These are phyloP conservation scores for Pterostichus niger DNA, from an alignment of 2,888 invertebrate species.

Conservation along the genomic window DNA sequence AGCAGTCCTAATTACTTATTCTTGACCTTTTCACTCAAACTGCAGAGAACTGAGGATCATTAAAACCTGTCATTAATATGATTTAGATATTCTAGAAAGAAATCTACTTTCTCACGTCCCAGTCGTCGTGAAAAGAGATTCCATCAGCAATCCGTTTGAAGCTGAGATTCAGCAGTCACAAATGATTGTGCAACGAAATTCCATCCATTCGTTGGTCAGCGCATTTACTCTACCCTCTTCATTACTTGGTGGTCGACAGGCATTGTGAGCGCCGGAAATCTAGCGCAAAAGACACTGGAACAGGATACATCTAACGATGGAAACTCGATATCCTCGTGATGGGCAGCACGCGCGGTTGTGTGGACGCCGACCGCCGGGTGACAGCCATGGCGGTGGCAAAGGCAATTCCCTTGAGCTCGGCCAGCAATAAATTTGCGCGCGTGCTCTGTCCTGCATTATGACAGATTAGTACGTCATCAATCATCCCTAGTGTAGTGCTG, in stretches of 20 bases:
- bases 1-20: slow-evolving; percentile 19
- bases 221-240: slow-evolving; percentile 40
- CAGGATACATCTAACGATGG: slow-evolving; percentile 62
- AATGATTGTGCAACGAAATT: slow-evolving; percentile 22
- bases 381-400: slow-evolving; percentile 63
- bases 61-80: slow-evolving; percentile 50
- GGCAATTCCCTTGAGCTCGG: slow-evolving; percentile 60
- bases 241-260: slow-evolving; percentile 30
- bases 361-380: slow-evolving; percentile 47
- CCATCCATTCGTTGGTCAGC: slow-evolving; percentile 43
- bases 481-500: slow-evolving; percentile 71
- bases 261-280: slow-evolving; percentile 47
- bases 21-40: slow-evolving; percentile 30
- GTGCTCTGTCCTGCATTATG: slow-evolving; percentile 75
- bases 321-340: slow-evolving; percentile 39
- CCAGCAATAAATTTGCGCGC: slow-evolving; percentile 74
- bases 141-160: slow-evolving; percentile 26
- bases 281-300: slow-evolving; percentile 51
- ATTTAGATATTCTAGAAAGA: slow-evolving; percentile 37
- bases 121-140: slow-evolving; percentile 3
- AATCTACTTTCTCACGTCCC: neutral
- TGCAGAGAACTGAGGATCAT: slow-evolving; percentile 15
- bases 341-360: neutral
- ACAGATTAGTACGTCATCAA: slow-evolving; percentile 77
- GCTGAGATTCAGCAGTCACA: slow-evolving; percentile 24